phyloP scores from a whole-genome alignment of 2,888 invertebrate species.

The Callyntrura sp. region DNA sequence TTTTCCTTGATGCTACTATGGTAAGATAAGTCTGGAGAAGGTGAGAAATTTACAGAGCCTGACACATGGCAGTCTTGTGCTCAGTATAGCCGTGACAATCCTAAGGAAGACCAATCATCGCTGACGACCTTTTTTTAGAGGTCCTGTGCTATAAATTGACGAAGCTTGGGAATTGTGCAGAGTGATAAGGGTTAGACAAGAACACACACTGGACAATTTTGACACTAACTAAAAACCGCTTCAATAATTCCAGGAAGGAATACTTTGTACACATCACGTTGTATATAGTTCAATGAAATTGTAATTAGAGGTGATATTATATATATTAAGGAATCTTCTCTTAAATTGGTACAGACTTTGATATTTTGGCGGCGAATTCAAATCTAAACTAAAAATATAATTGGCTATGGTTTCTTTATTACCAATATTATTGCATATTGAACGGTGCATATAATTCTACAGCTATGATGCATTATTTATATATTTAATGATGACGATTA shows the following conservation, averaged over 20 bases:
- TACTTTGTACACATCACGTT: too few relatives aligned
- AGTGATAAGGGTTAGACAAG: neutral
- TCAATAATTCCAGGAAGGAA: neutral
- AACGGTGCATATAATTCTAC: conserved; percentile 35
- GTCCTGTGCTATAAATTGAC: neutral
- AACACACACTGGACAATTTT: conserved; percentile 23
- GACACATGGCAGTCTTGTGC: neutral
- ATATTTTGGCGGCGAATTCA: neutral
- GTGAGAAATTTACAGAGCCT: neutral
- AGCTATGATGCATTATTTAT: conserved; percentile 51
- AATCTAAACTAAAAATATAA: conserved; percentile 22
- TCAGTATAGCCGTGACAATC: neutral
- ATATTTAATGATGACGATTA: neutral
- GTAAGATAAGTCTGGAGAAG: too few relatives aligned
- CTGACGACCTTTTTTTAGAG: conserved; percentile 8
- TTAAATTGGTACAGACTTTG: neutral
- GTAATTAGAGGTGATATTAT: neutral
- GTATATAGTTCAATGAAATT: neutral
- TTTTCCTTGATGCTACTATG: neutral
- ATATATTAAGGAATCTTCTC: neutral
- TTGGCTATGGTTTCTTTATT: conserved; percentile 66
- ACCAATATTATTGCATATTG: conserved; percentile 50
- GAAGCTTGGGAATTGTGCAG: neutral
- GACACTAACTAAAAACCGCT: conserved; percentile 22
- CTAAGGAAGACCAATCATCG: conserved; percentile 23